Evolutionary conservation across 2,888 invertebrate species (phyloP).

Genomic region (Sphaeridia pumilis): DNA sequence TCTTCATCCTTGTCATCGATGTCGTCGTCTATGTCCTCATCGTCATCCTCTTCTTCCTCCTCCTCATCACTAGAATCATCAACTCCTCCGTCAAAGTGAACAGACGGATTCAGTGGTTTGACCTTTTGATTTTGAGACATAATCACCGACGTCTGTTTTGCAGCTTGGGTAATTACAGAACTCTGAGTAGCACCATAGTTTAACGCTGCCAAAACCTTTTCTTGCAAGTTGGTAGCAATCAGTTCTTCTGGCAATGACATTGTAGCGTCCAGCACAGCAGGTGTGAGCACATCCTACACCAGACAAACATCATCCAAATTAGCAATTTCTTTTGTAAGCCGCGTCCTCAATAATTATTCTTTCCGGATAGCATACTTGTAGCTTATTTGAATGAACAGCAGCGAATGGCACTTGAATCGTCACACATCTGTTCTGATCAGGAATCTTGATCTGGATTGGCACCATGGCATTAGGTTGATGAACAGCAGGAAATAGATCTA

Average conservation of each 20-base stretch:
- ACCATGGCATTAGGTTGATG: slow-evolving; percentile 38
- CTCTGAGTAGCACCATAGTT: slow-evolving; percentile 41
- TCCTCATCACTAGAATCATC: slow-evolving; percentile 39
- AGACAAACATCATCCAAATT: slow-evolving; percentile 6
- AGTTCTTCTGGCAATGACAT: slow-evolving; percentile 71
- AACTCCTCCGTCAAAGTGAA: slow-evolving; percentile 27
- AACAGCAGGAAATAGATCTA: slow-evolving; percentile 7
- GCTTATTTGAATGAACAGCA: slow-evolving; percentile 50
- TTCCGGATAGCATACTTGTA: slow-evolving; percentile 21
- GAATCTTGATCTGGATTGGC: slow-evolving; percentile 58
- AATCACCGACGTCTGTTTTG: slow-evolving; percentile 19
- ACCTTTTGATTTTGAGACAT: slow-evolving; percentile 14
- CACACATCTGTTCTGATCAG: slow-evolving; percentile 50
- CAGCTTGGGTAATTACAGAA: slow-evolving; percentile 15
- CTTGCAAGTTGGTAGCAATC: slow-evolving; percentile 72
- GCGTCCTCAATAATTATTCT: not conserved
- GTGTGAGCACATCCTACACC: slow-evolving; percentile 56
- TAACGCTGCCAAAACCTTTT: slow-evolving; percentile 72
- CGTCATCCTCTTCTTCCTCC: slow-evolving; percentile 65
- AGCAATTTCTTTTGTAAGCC: not conserved
- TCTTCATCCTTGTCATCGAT: slow-evolving; percentile 39
- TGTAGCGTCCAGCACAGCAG: slow-evolving; percentile 78
- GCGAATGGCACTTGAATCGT: slow-evolving; percentile 85
- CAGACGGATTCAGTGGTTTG: slow-evolving; percentile 10
- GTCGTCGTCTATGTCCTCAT: slow-evolving; percentile 52